phyloP scores from a whole-genome alignment of 2,113 vertebrate species.

The Mesocricetus auratus region DNA sequence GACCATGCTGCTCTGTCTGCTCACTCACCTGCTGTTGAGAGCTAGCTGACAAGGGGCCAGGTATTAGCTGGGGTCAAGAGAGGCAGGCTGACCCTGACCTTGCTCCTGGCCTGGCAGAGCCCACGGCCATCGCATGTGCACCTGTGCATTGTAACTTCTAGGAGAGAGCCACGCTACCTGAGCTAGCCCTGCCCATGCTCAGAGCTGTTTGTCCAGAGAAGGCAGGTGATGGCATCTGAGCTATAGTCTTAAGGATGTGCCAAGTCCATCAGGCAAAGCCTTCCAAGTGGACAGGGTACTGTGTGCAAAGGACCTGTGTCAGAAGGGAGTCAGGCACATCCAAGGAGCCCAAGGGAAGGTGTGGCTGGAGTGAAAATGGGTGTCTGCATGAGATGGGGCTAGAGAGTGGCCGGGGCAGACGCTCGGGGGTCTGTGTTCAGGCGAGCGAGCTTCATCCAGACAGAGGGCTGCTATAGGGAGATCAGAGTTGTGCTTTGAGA shows the following conservation, averaged over 20 bases:
- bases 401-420: background rate
- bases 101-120: background rate
- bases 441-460: background rate
- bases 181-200: background rate
- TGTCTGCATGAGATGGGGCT: rapidly evolving
- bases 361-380: background rate
- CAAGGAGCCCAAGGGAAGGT: background rate
- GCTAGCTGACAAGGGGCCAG: rapidly evolving
- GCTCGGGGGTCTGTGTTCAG: background rate
- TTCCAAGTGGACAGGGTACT: background rate
- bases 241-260: background rate
- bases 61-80: background rate
- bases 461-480: background rate
- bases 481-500: background rate
- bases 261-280: background rate
- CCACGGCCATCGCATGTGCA: rapidly evolving
- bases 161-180: background rate
- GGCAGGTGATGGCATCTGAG: background rate
- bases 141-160: background rate
- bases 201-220: background rate
- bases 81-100: background rate
- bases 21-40: rapidly evolving
- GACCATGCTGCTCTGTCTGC: rapidly evolving
- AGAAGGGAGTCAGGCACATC: background rate
- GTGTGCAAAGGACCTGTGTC: background rate